Evolutionary conservation across 2,888 invertebrate species (phyloP), one percentile per base, ranked within the genome.

Genomic region (Argyra leucocephala): DNA sequence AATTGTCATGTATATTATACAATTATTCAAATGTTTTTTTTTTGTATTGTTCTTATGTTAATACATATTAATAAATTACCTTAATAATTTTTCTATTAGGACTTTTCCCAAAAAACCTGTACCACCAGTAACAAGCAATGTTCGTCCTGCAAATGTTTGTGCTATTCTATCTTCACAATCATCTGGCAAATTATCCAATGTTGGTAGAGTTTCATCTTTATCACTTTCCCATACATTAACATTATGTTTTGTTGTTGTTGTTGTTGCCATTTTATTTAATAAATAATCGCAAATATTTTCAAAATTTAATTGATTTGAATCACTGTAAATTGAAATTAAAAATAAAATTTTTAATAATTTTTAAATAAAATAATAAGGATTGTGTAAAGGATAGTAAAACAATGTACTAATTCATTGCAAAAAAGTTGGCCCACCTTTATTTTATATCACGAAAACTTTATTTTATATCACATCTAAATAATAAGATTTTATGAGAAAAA

Each of bases 81-180:
- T 75, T 60, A 80, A 69, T 22, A 80, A 71, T 72, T 80, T 80
- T 69, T 80, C 80, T 31, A 80, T 75, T 48, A 80, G 71, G 66
- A 80, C 80, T 71, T 80, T 80, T 67, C 80, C 80, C 37, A 80
- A 71, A 67, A 80, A 80, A n/a, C 80, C 80, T 5, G 80, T 78
- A 65, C 80, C 80, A 31, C 80, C 80, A 37, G 80, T 80, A 64
- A 80, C 77, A 67, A 80, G 76, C 21, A 80, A 70, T 62, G 73
- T 74, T 64, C 76, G 76, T 23, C 75, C 78, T 64, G 73, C 73
- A 66, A 77, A 78, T 65, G 76, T 74, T 67, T 75, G 73, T 3
- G 78, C 76, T 63, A 80, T 71, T 63, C 80, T 77, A 72, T 80
- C 80, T 66, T 78, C 78, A 60, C 69, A 70, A 36, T 72, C 73